Conservation (phyloP, 2,113 vertebrate genomes). For the Paracanthobrama guichenoti region DNA sequence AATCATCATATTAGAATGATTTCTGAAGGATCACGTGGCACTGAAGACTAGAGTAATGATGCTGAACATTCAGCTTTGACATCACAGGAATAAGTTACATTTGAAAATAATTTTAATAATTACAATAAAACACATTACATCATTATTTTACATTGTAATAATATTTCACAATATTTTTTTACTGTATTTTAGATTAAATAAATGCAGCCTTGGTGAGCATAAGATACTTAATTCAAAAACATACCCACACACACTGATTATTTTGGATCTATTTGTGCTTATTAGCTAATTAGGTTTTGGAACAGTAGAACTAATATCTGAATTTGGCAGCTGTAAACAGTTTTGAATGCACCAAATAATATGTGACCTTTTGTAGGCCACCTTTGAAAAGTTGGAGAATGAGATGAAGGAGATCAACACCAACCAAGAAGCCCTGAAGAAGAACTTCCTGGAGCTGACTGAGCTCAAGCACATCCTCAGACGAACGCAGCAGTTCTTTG, state of each 20-base stretch:
- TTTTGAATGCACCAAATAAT: background rate
- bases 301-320: background rate
- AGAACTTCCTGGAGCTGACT: conserved; percentile 95
- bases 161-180: too few species aligned
- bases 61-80: too few species aligned
- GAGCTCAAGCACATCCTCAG: conserved; percentile 98
- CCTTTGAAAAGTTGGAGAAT: conserved; percentile 98
- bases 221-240: too few species aligned
- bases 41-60: too few species aligned
- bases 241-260: background rate
- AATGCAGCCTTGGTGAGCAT: too few species aligned
- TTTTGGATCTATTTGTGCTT: background rate
- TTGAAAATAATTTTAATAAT: too few species aligned
- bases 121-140: too few species aligned
- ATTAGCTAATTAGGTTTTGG: background rate
- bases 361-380: conserved; percentile 77
- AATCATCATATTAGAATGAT: too few species aligned
- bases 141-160: too few species aligned
- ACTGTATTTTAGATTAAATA: too few species aligned
- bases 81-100: too few species aligned
- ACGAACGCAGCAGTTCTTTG: conserved; percentile 98
- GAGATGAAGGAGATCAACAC: conserved; percentile 99
- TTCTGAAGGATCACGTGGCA: too few species aligned
- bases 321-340: background rate
- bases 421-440: conserved; percentile 98